Evolutionary conservation across 2,888 invertebrate genomes (phyloP).

Genomic region (Teleiodes luculella): DNA sequence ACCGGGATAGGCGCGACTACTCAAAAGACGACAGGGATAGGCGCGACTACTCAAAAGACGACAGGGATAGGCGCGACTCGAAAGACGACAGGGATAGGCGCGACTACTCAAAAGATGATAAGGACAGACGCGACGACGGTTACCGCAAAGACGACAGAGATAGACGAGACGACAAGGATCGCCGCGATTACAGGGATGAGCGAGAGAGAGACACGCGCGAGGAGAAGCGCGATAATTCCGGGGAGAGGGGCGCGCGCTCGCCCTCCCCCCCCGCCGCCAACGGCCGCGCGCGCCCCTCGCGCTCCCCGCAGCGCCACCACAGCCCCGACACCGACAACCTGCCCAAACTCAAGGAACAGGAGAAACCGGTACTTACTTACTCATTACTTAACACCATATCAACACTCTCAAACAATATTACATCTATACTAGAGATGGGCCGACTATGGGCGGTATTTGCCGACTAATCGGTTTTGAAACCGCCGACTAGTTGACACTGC

Average conservation of each 20-base stretch:
- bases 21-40: conserved; percentile 13
- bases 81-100: too few relatives aligned
- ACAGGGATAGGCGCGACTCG: conserved; percentile 15
- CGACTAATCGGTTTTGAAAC: too few relatives aligned
- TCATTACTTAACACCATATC: too few relatives aligned
- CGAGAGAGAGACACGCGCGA: conserved; percentile 20
- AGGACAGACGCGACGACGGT: conserved; percentile 26
- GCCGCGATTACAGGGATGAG: conserved; percentile 4
- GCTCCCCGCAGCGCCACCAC: conserved; percentile 35
- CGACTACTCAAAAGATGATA: too few relatives aligned
- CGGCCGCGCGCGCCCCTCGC: conserved; percentile 49
- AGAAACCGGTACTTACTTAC: conserved; percentile 85
- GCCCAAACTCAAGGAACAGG: conserved; percentile 86
- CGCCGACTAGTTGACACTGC: too few relatives aligned
- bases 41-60: conserved; percentile 6
- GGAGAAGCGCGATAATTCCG: not conserved
- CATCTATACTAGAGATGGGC: too few relatives aligned
- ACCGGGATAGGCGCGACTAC: conserved; percentile 23
- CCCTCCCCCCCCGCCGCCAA: conserved; percentile 36
- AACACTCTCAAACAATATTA: too few relatives aligned
- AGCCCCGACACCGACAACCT: conserved; percentile 61
- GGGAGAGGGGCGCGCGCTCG: too few relatives aligned
- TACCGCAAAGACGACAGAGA: not conserved
- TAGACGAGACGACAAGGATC: conserved; percentile 12
- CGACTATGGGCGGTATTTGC: too few relatives aligned